These are phyloP conservation scores for Cerceris rybyensis DNA, from an alignment of 2,888 invertebrate species.

Conservation along the genomic window DNA sequence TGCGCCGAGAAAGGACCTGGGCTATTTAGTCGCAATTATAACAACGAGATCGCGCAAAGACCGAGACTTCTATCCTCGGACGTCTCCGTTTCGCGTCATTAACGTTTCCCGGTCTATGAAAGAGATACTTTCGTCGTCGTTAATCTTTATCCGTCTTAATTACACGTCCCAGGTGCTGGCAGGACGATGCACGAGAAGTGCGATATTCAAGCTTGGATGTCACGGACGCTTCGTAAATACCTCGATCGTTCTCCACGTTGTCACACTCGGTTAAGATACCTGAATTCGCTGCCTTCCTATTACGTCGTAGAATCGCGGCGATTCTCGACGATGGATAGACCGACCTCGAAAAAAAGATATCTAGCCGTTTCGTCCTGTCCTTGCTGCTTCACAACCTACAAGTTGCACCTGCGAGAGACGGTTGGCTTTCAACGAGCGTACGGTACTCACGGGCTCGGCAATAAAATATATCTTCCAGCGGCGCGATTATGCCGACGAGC, in stretches of 20 bases:
- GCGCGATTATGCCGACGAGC: constrained; percentile 56
- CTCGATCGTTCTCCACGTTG: background rate
- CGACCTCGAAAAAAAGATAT: constrained; percentile 5
- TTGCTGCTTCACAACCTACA: background rate
- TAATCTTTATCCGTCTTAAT: constrained; percentile 45
- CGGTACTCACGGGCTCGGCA: constrained; percentile 42
- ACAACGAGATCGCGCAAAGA: constrained; percentile 14
- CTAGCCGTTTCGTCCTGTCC: constrained; percentile 17
- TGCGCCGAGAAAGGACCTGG: constrained; percentile 1
- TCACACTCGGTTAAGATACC: background rate
- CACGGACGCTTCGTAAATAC: constrained; percentile 18
- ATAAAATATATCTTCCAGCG: constrained; percentile 58
- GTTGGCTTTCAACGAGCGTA: constrained; percentile 11
- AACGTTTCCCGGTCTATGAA: constrained; percentile 32
- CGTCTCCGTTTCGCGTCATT: constrained; percentile 16
- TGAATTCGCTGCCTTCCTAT: constrained; percentile 1
- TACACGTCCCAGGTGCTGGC: constrained; percentile 18
- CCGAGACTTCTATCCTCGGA: background rate
- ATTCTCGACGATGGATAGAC: constrained; percentile 4
- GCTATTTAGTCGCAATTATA: constrained; percentile 6
- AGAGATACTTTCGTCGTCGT: constrained; percentile 35
- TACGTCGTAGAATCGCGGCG: constrained; percentile 2
- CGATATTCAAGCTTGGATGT: constrained; percentile 13
- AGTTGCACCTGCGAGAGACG: constrained; percentile 33
- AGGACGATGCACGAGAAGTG: constrained; percentile 3